Evolutionary conservation across 2,797 vertebrate species (phyloP), one percentile per base, ranked within the genome.

Genomic region (Melanotaenia boesemani): DNA sequence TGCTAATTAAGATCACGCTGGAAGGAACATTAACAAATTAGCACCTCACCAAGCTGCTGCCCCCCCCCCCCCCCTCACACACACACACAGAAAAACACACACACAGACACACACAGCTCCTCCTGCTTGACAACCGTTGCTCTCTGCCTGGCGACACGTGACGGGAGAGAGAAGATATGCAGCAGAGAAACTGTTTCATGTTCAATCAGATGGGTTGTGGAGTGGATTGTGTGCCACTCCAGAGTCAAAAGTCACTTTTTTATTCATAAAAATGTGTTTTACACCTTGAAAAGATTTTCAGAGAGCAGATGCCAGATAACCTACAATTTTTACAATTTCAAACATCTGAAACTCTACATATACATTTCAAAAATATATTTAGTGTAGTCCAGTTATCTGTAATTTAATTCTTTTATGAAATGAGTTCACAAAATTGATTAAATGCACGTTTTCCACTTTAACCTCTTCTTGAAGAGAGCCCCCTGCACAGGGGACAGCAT

Each of bases 11-110:
- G 90, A 92, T 75, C 92, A 89, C 88, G 88, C 87, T 67, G 67
- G 89, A 93, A 89, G 78, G 80, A 92, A 92, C 81, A 88, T 88
- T 91, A 93, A 85, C 92, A 94, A 93, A 94, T 94, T 94, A 93
- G 86, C 92, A 94, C 92, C 86, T 93, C 75, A 56, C 70, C 10
- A 76, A 86, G 92, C 77, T 41, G 82, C 59, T 39, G 78, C 70
- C 70, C 76, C 32, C 3, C 28, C 84, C 69, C 71, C 41, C 63
- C 46, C 26, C 2, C 18, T 34, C 41, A 48, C 61, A 20, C 64
- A 48, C 71, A 72, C 74, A 41, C 12, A 28, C 18, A 36, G 26
- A 48, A 41, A n/a, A 48, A 48, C 26, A 36, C 56, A 41, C 48
- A 56, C 63, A 69, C 52, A 50, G 54, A 70, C 37, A 70, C 54